Percentiles rank a stretch among this genome's conserved stretches.
phyloP scores from a whole-genome alignment of 2,113 vertebrate genomes.

The Colaptes auratus region DNA sequence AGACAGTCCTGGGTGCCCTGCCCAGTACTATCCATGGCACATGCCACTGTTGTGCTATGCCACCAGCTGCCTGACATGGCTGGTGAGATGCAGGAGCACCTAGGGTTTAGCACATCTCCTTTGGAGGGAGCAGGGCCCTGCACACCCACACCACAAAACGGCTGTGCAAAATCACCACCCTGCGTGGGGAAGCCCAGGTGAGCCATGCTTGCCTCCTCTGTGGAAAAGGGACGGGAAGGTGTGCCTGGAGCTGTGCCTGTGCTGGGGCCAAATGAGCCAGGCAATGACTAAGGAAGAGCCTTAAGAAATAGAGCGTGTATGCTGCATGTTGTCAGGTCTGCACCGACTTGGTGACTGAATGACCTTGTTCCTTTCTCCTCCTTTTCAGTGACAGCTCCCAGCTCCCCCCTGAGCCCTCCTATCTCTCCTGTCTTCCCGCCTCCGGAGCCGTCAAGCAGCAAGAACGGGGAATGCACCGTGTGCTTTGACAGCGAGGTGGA shows the following conservation, averaged over 20 bases:
- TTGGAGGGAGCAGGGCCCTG: not conserved
- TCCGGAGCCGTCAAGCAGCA: slow-evolving; percentile 82
- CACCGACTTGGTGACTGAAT: not conserved
- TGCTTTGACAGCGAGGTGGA: slow-evolving; percentile 98
- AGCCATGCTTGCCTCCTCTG: not conserved
- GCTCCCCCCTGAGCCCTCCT: slow-evolving; percentile 92
- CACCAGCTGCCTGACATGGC: not conserved
- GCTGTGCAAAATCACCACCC: not conserved
- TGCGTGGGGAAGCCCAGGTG: not conserved
- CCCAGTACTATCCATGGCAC: rapidly evolving
- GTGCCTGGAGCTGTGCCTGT: not conserved
- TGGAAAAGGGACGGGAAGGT: not conserved
- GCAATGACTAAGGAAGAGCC: not conserved
- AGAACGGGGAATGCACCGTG: slow-evolving; percentile 92
- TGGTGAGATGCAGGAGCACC: rapidly evolving
- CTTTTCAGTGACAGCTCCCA: slow-evolving; percentile 91
- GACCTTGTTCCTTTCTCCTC: not conserved
- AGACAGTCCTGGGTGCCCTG: not conserved
- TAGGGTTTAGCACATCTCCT: not conserved
- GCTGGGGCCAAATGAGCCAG: not conserved
- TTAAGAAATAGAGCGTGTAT: not conserved
- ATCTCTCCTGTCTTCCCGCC: slow-evolving; percentile 85
- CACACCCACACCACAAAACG: not conserved
- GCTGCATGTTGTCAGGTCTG: not conserved
- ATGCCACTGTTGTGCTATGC: not conserved